Evolutionary conservation across 2,797 vertebrate genomes (phyloP).

Genomic region (Arctocebus calabarensis): DNA sequence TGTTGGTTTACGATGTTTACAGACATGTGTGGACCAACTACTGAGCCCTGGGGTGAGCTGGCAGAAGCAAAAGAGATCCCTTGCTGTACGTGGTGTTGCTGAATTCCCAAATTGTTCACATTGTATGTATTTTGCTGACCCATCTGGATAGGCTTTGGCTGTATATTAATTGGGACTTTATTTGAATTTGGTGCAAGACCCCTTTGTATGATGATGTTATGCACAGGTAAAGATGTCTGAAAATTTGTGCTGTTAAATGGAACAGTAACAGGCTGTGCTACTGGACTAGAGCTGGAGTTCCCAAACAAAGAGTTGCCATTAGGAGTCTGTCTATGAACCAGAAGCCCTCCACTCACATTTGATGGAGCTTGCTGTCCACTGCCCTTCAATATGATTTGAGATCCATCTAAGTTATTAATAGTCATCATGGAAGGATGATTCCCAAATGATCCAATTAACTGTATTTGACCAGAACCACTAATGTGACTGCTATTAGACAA

Average conservation of each 20-base stretch:
- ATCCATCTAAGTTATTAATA: conserved; percentile 96
- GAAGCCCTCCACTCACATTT: conserved; percentile 88
- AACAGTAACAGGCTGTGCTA: conserved; percentile 94
- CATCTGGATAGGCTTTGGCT: conserved; percentile 96
- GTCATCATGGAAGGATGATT: conserved; percentile 96
- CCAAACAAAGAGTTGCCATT: conserved; percentile 91
- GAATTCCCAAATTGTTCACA: conserved; percentile 93
- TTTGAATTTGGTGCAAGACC: conserved; percentile 95
- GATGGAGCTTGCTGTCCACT: conserved; percentile 89
- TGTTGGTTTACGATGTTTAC: conserved; percentile 91
- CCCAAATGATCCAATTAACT: conserved; percentile 96
- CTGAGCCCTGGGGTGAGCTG: conserved; percentile 91
- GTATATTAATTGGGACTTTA: conserved; percentile 94
- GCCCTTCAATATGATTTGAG: conserved; percentile 96
- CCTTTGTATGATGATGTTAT: conserved; percentile 99
- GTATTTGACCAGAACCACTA: conserved; percentile 94
- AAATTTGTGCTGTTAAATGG: conserved; percentile 96
- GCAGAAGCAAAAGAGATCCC: conserved; percentile 92
- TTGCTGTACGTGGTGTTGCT: conserved; percentile 90
- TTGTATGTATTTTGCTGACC: conserved; percentile 95
- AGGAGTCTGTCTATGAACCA: conserved; percentile 89
- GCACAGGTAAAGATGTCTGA: conserved; percentile 94
- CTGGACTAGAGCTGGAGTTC: conserved; percentile 92
- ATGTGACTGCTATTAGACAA: conserved; percentile 93
- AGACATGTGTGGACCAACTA: conserved; percentile 90